Base-by-base conservation (phyloP, 92 coral and sea anemone species). In the Zoanthus gigantus region DNA sequence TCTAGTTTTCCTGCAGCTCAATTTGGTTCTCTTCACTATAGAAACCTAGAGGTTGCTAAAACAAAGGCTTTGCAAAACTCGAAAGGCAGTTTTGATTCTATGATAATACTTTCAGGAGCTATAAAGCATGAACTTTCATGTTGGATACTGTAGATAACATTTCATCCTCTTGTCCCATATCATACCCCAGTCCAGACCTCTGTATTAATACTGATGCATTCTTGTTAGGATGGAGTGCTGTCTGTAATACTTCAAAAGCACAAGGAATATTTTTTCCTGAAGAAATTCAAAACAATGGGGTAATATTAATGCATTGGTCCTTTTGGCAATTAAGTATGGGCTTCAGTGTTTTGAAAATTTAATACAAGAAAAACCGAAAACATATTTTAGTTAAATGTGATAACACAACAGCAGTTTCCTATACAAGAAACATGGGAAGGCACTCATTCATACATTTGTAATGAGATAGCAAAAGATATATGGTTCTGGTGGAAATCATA, bases 11-110 rank as follows among this genome's bases (percentile, higher is more conserved):
- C 42, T 37, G 92, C 79, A 6, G 90, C 72, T 45, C 57, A 31
- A 18, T 78, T 17, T 85, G 86, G 90, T 18, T 90, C 77, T 23
- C 83, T 87, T 11, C 72, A 87, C 45, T 90, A 87, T 79, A 79
- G 88, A 65, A 29, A 6, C 71, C 56, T 90, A 60, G 87, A 90
- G 50, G 66, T 69, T 30, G 75, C 42, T 37, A 37, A 37, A 37
- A 37, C 42, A 37, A 37, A 0, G 42, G 42, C 42, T 37, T 37
- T 37, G 13, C 58, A 87, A 86, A 87, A 90, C 58, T 15, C 46
- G 34, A 82, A 74, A 68, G 89, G 92, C 28, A 72, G 66, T 81
- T 88, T 32, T 81, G 86, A 81, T 57, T 18, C 5, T 6, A 13
- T 81, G 9, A 86, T 63, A 82, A 9, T 54, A 14, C 34, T 86